These are phyloP conservation scores for Pardosa pseudoannulata DNA, from an alignment of 2,888 invertebrate genomes.

Conservation along the genomic window DNA sequence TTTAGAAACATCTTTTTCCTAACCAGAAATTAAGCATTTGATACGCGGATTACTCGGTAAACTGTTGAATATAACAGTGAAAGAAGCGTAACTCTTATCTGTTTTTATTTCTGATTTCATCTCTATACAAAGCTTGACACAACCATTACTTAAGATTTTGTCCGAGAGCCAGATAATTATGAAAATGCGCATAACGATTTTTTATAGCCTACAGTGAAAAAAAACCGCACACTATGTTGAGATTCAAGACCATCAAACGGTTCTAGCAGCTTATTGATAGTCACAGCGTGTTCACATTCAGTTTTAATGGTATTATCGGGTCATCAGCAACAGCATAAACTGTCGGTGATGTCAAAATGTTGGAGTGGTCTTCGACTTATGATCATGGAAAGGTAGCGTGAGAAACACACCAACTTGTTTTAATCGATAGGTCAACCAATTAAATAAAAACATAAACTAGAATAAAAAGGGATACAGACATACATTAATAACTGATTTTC, in stretches of 20 bases:
- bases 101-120: no score
- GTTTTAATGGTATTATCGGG: not conserved
- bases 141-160: no score
- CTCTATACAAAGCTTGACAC: no score
- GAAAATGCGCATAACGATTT: no score
- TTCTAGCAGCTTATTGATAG: not conserved
- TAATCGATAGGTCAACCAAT: conserved; percentile 30
- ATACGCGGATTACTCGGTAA: no score
- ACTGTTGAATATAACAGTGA: no score
- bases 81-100: no score
- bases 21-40: no score
- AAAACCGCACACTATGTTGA: no score
- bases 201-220: no score
- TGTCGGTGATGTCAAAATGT: not conserved
- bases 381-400: conserved; percentile 8
- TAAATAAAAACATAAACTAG: conserved; percentile 36
- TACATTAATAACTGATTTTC: not conserved
- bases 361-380: not conserved
- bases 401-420: conserved; percentile 34
- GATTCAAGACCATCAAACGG: not conserved
- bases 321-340: not conserved
- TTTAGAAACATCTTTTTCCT: no score
- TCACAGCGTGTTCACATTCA: not conserved
- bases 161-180: no score
- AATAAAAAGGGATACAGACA: not conserved